Evolutionary conservation across 2,888 invertebrate genomes (phyloP), one percentile per base, ranked within the genome.

Genomic region (Lamellibrachia satsuma): DNA sequence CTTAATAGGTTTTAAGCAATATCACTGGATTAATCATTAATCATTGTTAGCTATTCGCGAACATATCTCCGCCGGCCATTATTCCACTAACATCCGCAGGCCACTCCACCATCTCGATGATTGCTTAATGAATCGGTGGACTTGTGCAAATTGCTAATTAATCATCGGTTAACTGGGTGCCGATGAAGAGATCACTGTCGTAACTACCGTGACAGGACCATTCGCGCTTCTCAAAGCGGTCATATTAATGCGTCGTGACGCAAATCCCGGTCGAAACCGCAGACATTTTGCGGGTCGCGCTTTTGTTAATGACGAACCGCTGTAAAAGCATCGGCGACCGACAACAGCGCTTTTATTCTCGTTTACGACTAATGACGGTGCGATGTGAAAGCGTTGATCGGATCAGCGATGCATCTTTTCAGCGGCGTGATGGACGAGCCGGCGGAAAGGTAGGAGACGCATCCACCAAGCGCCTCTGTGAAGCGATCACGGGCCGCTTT

Each of bases 81-180:
- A 75, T 75, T 75, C 75, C 22, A 75, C 75, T 75, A 75, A 75
- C 75, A 75, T 75, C 75, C 75, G 75, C 75, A 75, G 22, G 4
- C 75, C 75, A 75, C 75, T 75, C 75, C 15, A n/a, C 0, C 22
- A 11, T 75, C 75, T 22, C 75, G 75, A 2, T n/a, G 75, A 75
- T 75, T 75, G 75, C 75, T 75, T 75, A 75, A 75, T 75, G 75
- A 75, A 75, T 75, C n/a, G 75, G 75, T 75, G 75, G 75, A 75
- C 15, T 75, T 75, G 22, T 75, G 75, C 75, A 75, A 75, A 75
- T 75, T 75, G 75, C 75, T 75, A 75, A 75, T 75, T 75, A 75
- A 75, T 75, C 75, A 75, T 75, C 75, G n/a, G 75, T 75, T 75
- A 75, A 75, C 75, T 75, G 75, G 15, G 22, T n/a, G 75, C 22